phyloP scores from a whole-genome alignment of 2,113 vertebrate genomes.

The Anoura caudifer region DNA sequence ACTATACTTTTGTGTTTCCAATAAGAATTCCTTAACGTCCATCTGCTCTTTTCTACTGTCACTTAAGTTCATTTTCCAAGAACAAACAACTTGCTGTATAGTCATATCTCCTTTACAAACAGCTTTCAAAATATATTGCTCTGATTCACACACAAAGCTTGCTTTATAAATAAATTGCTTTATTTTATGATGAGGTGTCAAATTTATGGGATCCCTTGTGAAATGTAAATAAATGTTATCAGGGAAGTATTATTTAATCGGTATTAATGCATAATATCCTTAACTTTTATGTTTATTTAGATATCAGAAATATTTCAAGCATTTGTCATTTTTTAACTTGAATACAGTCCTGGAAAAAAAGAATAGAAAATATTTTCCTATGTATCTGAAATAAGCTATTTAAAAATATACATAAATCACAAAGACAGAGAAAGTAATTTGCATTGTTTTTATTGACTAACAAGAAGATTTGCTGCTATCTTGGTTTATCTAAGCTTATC shows the following conservation, averaged over 20 bases:
- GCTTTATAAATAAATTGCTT: constrained; percentile 32
- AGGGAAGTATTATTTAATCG: constrained; percentile 58
- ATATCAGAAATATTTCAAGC: constrained; percentile 60
- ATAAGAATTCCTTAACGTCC: neutral
- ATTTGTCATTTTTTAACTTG: constrained; percentile 56
- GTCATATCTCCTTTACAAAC: neutral
- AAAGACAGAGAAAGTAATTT: constrained; percentile 17
- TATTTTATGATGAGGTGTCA: constrained; percentile 67
- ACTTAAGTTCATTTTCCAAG: neutral
- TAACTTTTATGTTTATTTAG: constrained; percentile 44
- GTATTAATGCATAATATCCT: constrained; percentile 35
- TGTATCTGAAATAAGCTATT: neutral
- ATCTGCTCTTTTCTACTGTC: neutral
- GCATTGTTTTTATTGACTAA: constrained; percentile 1
- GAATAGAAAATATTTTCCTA: neutral
- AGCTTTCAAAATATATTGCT: constrained; percentile 38
- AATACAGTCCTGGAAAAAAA: constrained; percentile 32
- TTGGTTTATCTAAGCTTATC: constrained; percentile 34
- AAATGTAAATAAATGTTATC: constrained; percentile 66
- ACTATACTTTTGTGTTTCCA: neutral
- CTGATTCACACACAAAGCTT: constrained; percentile 30
- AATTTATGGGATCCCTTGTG: constrained; percentile 47
- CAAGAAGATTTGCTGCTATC: neutral
- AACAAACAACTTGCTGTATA: constrained; percentile 11
- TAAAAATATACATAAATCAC: neutral